Percentiles rank a stretch among this genome's conserved stretches.
Evolutionary conservation across 37 sponge, comb jelly and placozoan species (phyloP).

Genomic region (Amphimedon queenslandica): DNA sequence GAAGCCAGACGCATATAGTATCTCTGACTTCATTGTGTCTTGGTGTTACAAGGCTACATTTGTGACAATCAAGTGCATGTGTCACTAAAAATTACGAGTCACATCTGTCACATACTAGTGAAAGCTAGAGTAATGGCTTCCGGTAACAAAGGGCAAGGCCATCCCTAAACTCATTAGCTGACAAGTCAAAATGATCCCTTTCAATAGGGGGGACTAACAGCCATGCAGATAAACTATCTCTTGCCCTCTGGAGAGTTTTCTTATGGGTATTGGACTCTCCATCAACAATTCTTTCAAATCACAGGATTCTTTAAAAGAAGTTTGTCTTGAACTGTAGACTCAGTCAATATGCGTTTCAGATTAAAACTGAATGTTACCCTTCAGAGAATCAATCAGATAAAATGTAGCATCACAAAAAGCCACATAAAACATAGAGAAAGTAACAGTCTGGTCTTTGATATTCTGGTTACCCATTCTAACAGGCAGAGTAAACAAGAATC

Average conservation of each 20-base stretch:
- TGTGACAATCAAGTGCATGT: slow-evolving; percentile 42
- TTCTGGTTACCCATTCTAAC: slow-evolving; percentile 1
- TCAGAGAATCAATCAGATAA: background rate
- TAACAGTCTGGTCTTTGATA: slow-evolving; percentile 3
- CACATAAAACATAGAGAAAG: background rate
- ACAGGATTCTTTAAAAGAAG: background rate
- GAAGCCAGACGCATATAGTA: slow-evolving; percentile 38
- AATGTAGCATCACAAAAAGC: background rate
- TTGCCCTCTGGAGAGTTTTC: slow-evolving; percentile 16
- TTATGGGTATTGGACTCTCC: background rate
- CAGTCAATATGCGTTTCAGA: background rate
- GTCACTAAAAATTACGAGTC: slow-evolving; percentile 24
- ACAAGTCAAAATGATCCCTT: slow-evolving; percentile 33
- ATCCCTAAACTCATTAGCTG: slow-evolving; percentile 37
- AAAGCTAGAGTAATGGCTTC: slow-evolving; percentile 16
- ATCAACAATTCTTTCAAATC: background rate
- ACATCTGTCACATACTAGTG: slow-evolving; percentile 31
- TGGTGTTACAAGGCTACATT: slow-evolving; percentile 26
- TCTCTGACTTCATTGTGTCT: slow-evolving; percentile 45
- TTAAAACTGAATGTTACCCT: background rate
- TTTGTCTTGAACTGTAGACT: background rate
- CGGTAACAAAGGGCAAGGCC: slow-evolving; percentile 26
- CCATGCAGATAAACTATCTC: slow-evolving; percentile 10
- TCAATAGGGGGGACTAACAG: slow-evolving; percentile 30
- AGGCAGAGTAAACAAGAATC: slow-evolving; percentile 10